phyloP scores from a whole-genome alignment of 1,140 invertebrate species.

The Lordiphosa collinella region DNA sequence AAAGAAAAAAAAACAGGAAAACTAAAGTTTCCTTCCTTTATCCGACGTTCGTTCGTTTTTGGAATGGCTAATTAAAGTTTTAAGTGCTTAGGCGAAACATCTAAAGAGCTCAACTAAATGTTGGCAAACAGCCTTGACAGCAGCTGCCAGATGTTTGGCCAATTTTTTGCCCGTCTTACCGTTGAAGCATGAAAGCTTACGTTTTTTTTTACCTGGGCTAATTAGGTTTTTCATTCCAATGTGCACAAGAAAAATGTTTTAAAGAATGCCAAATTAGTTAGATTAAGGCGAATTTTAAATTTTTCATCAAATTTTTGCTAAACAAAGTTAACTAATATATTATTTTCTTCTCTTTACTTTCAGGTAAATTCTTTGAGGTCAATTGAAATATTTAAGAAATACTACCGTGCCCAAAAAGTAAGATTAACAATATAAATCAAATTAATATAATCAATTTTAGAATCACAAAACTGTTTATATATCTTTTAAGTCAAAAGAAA shows the following conservation, averaged over 20 bases:
- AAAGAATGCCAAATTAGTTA: no score
- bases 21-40: conserved; percentile 7
- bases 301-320: no score
- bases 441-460: no score
- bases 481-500: no score
- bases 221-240: conserved; percentile 29
- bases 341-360: not conserved
- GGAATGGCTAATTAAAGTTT: conserved; percentile 67
- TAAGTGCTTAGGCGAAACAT: conserved; percentile 43
- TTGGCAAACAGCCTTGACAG: conserved; percentile 19
- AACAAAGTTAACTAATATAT: not conserved
- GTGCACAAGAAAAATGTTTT: no score
- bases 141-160: conserved; percentile 36
- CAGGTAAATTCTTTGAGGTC: conserved; percentile 23
- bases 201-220: conserved; percentile 29
- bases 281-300: no score
- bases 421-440: no score
- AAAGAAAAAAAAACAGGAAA: conserved; percentile 1
- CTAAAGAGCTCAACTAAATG: conserved; percentile 16
- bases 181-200: conserved; percentile 25
- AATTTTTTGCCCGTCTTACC: conserved; percentile 27
- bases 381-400: no score
- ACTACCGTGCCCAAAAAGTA: no score
- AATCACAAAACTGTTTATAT: no score
- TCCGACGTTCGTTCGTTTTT: conserved; percentile 3